Percentiles rank a stretch among this genome's conserved stretches.
Conservation (phyloP, 2,113 vertebrate species). For the Poecilia latipinna region DNA sequence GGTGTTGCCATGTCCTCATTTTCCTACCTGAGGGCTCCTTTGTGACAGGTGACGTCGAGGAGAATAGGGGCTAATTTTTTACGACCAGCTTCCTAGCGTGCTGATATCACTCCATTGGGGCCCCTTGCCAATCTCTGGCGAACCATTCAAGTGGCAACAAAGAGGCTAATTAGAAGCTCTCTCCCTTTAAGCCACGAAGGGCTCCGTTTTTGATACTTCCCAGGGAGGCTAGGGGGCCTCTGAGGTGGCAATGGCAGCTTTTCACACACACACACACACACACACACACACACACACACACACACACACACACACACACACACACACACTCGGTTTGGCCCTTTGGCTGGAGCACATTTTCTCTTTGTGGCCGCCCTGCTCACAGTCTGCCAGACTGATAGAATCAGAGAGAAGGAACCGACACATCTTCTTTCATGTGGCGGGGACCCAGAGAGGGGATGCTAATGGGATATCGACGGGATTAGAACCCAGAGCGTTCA, state of each 20-base stretch:
- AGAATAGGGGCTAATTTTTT: constrained; percentile 66
- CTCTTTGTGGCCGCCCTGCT: constrained; percentile 70
- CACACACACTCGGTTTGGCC: constrained; percentile 76
- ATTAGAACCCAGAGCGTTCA: constrained; percentile 78
- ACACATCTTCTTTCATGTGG: constrained; percentile 80
- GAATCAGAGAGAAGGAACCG: constrained; percentile 73
- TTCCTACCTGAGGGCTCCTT: constrained; percentile 62
- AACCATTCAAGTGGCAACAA: constrained; percentile 78
- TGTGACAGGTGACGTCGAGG: constrained; percentile 38
- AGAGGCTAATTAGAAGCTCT: constrained; percentile 84
- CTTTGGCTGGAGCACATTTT: constrained; percentile 75
- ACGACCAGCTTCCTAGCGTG: constrained; percentile 71
- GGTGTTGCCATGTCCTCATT: constrained; percentile 24
- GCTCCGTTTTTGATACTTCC: constrained; percentile 79
- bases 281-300: constrained; percentile 36
- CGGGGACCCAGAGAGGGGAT: constrained; percentile 73
- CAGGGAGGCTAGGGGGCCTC: constrained; percentile 78
- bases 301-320: constrained; percentile 39
- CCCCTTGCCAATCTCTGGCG: constrained; percentile 69
- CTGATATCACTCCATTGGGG: constrained; percentile 69
- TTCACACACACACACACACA: constrained; percentile 50
- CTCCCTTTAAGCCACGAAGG: constrained; percentile 71
- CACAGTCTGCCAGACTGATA: constrained; percentile 67
- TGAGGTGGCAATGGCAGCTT: constrained; percentile 66
- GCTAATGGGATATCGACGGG: constrained; percentile 83